Evolutionary conservation across 2,888 invertebrate species (phyloP).

Genomic region (Dusona sp.): DNA sequence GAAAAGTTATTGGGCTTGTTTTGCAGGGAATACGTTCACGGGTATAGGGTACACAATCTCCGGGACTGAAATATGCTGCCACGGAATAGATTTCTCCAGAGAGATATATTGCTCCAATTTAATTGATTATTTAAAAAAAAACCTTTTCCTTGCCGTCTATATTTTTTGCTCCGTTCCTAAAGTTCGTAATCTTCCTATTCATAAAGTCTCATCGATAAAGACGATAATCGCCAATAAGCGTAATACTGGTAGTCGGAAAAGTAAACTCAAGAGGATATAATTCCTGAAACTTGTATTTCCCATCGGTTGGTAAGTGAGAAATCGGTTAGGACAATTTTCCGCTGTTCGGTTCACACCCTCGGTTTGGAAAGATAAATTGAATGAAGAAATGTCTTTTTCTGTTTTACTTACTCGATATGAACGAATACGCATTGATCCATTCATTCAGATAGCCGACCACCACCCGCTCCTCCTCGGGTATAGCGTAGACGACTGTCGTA

Average conservation of each 20-base stretch:
- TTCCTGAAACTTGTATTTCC: neutral
- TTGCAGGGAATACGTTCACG: neutral
- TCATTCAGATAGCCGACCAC: constrained; percentile 89
- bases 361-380: neutral
- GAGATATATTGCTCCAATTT: neutral
- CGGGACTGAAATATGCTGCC: neutral
- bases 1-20: constrained; percentile 11
- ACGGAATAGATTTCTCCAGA: neutral
- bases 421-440: constrained; percentile 90
- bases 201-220: neutral
- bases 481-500: constrained; percentile 85
- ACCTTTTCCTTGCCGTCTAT: neutral
- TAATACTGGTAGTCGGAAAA: neutral
- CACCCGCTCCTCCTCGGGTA: constrained; percentile 84
- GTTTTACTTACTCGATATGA: constrained; percentile 89
- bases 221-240: neutral
- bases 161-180: neutral
- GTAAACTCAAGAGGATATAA: constrained; percentile 21
- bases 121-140: no score
- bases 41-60: neutral
- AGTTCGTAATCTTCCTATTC: neutral
- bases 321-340: neutral
- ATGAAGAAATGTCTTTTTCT: constrained; percentile 26
- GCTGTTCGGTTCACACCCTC: neutral
- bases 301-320: constrained; percentile 27